These are phyloP conservation scores for Ammodytes marinus DNA, from an alignment of 2,113 vertebrate genomes.

Conservation along the genomic window DNA sequence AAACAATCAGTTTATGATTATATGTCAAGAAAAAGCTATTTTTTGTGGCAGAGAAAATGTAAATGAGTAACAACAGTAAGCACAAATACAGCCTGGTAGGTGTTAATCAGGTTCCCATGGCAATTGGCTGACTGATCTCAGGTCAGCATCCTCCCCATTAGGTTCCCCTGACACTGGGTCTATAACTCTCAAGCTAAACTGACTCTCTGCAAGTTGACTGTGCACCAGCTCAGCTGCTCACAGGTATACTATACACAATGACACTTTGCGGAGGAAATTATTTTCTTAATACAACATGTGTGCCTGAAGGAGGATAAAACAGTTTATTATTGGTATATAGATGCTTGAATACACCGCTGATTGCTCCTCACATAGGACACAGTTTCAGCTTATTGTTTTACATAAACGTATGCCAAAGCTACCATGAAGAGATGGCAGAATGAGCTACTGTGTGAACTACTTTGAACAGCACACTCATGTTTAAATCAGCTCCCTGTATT, in stretches of 20 bases:
- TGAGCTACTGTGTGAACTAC: neutral
- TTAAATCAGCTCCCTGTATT: constrained; percentile 35
- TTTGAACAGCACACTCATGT: neutral
- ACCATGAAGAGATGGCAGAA: neutral
- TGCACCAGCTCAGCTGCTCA: constrained; percentile 15
- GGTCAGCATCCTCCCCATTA: constrained; percentile 59
- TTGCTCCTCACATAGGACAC: neutral
- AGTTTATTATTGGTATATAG: neutral
- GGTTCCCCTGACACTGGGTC: constrained; percentile 46
- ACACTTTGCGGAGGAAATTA: neutral
- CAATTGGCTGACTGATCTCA: constrained; percentile 16
- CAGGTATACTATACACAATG: neutral
- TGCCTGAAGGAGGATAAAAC: constrained; percentile 1
- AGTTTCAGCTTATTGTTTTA: constrained; percentile 5
- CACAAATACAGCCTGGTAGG: constrained; percentile 3
- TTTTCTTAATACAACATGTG: constrained; percentile 1
- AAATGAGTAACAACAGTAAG: neutral
- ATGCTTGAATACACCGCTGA: neutral
- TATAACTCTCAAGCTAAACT: constrained; percentile 44
- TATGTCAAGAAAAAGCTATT: neutral
- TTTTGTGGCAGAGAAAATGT: neutral
- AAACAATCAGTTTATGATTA: neutral
- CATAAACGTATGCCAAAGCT: neutral
- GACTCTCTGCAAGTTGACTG: constrained; percentile 11
- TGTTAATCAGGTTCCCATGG: constrained; percentile 9